Evolutionary conservation across 1,140 invertebrate species (phyloP).

Genomic region (Lithobius niger): DNA sequence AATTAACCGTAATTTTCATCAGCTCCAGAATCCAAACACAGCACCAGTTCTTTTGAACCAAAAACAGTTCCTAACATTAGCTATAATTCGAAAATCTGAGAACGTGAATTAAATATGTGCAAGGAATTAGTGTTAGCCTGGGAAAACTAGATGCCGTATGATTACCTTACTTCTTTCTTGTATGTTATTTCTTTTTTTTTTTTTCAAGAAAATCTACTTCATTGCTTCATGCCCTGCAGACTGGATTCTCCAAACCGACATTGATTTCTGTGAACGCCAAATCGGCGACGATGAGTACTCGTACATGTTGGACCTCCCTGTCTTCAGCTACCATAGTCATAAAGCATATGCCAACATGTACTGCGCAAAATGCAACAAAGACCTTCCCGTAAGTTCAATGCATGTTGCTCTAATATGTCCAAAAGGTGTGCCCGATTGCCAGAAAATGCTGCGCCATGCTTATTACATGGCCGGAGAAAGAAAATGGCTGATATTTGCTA

Average conservation of each 20-base stretch:
- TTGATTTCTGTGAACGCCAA: background rate
- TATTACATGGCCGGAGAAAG: background rate
- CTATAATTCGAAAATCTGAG: no score
- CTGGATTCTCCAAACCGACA: background rate
- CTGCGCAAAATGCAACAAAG: constrained; percentile 5
- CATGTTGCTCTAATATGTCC: background rate
- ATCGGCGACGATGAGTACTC: background rate
- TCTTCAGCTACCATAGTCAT: constrained; percentile 1
- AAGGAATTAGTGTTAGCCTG: no score
- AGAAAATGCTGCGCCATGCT: background rate
- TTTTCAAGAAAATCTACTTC: background rate
- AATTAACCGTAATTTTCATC: no score
- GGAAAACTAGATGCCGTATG: no score
- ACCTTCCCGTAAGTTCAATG: background rate
- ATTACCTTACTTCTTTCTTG: no score
- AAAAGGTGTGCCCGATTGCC: background rate
- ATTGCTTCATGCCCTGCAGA: background rate
- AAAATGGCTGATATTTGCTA: background rate
- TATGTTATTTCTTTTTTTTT: background rate
- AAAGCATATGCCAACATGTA: constrained; percentile 4
- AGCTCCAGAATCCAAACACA: no score
- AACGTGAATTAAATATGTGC: no score
- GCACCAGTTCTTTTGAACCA: no score
- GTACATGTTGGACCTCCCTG: constrained; percentile 1
- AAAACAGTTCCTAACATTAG: no score